Base-by-base conservation (phyloP, 2,797 vertebrate species). In the Sphenopsis melanotis region DNA sequence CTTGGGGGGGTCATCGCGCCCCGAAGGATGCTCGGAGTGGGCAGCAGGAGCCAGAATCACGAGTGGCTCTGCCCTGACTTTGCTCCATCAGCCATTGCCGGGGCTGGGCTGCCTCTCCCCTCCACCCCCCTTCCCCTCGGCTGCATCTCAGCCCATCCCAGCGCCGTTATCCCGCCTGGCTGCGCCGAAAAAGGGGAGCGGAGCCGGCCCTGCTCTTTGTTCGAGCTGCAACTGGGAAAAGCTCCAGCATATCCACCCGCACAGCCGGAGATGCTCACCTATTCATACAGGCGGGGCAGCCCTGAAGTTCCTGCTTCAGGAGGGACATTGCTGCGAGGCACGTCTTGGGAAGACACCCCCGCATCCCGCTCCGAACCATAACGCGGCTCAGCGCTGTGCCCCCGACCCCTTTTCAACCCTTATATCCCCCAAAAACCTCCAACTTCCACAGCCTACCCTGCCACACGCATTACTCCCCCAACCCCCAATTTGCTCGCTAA, bases 91-190 rank as follows among this genome's bases (percentile, higher is more conserved):
- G 88, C 88, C 92, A 93, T 84, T 39, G 76, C 85, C 79, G 11
- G 61, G 74, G 89, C 50, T 94, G 76, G 66, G 75, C 90, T 94
- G 60, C 77, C 84, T 94, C 61, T 78, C 41, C 82, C 42, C 23
- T 41, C 44, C 82, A 13, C 26, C 55, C 26, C 74, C 52, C 57
- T 49, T 81, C 60, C 88, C 66, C 49, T 68, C 21, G 61, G 34
- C 53, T 20, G 59, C 86, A 72, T 95, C 96, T 61, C 80, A 71
- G 80, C 69, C 61, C 80, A 30, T 90, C 88, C 42, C 26, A 42
- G 69, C 19, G 50, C 83, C 90, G 90, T 91, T 96, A 96, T 91
- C 94, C 92, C 88, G 37, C 41, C 53, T 86, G 23, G 18, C 70
- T 39, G 88, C 57, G 20, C 69, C 30, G 24, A 37, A 63, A 66